phyloP scores from a whole-genome alignment of 2,888 invertebrate genomes.

The Leptopilina syphax region DNA sequence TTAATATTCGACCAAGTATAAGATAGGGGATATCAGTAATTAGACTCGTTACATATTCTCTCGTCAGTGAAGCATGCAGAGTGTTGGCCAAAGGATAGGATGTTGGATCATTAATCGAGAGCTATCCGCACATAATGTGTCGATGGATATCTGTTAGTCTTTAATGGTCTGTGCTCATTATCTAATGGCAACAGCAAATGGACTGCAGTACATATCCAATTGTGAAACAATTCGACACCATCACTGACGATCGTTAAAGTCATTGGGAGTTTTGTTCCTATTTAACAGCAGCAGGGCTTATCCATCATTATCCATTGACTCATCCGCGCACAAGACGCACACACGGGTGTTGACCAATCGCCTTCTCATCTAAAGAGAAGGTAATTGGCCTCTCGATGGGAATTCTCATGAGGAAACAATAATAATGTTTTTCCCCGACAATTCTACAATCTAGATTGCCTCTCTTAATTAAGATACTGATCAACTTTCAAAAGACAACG shows the following conservation, averaged over 20 bases:
- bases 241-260: constrained; percentile 52
- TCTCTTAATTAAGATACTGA: constrained; percentile 15
- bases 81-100: background rate
- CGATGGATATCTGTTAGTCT: constrained; percentile 59
- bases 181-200: constrained; percentile 59
- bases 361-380: background rate
- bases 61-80: background rate
- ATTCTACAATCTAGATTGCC: constrained; percentile 21
- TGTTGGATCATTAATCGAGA: constrained; percentile 27
- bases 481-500: background rate
- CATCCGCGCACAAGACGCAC: constrained; percentile 41
- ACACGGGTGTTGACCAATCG: constrained; percentile 26
- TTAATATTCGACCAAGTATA: constrained; percentile 27
- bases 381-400: constrained; percentile 37
- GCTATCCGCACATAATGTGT: constrained; percentile 51
- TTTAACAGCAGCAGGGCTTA: constrained; percentile 46
- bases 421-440: constrained; percentile 15
- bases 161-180: constrained; percentile 61
- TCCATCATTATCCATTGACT: constrained; percentile 46
- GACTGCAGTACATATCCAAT: constrained; percentile 41
- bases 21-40: constrained; percentile 30
- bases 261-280: constrained; percentile 53
- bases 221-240: constrained; percentile 55
- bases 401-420: constrained; percentile 23
- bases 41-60: constrained; percentile 30